Evolutionary conservation across 2,888 invertebrate species (phyloP).

Genomic region (Meta bourneti): DNA sequence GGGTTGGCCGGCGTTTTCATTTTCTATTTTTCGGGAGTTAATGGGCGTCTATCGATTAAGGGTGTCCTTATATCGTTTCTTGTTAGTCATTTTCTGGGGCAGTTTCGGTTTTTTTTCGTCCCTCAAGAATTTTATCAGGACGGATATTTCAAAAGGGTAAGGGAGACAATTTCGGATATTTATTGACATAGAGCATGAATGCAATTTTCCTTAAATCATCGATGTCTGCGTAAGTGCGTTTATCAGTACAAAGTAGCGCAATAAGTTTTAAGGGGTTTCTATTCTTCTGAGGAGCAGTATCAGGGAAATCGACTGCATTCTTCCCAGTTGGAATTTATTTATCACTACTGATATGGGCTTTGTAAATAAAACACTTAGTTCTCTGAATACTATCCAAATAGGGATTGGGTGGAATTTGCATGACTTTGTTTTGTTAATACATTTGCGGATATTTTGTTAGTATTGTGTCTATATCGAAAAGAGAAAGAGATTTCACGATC

Average conservation of each 20-base stretch:
- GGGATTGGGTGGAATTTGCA: not conserved
- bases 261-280: not conserved
- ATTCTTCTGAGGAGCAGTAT: not conserved
- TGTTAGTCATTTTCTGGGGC: slow-evolving; percentile 53
- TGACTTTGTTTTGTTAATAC: not conserved
- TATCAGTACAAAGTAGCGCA: not conserved
- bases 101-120: not conserved
- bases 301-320: not conserved
- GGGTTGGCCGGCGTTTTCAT: slow-evolving; percentile 30
- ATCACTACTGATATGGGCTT: not conserved
- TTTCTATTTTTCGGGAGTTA: slow-evolving; percentile 39
- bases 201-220: not conserved
- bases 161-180: not conserved
- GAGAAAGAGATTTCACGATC: too few relatives aligned
- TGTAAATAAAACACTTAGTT: not conserved
- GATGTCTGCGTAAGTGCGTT: not conserved
- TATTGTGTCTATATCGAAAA: too few relatives aligned
- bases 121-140: not conserved
- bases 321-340: not conserved
- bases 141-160: not conserved
- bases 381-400: not conserved
- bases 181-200: not conserved
- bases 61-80: slow-evolving; percentile 43
- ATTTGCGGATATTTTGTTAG: too few relatives aligned
- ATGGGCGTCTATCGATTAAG: slow-evolving; percentile 55